These are phyloP conservation scores for Pseudochirops corinnae DNA, from an alignment of 2,797 vertebrate genomes.

Conservation along the genomic window DNA sequence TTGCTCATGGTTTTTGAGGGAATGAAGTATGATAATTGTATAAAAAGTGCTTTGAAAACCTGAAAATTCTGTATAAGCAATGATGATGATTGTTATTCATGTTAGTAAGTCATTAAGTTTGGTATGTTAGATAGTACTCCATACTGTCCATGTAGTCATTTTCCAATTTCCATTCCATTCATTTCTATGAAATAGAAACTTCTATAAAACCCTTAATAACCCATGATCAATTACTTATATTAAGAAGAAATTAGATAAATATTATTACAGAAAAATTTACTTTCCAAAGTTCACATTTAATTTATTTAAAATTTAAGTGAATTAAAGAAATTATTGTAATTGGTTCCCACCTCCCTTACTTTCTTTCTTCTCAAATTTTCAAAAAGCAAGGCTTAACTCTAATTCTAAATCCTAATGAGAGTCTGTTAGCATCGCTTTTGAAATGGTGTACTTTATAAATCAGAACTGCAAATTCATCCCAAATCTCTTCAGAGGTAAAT, in stretches of 20 bases:
- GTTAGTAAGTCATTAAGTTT: neutral
- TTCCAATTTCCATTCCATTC: slow-evolving; percentile 8
- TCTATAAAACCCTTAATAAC: slow-evolving; percentile 22
- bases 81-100: neutral
- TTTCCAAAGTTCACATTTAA: slow-evolving; percentile 22
- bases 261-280: neutral
- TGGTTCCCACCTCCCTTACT: slow-evolving; percentile 25
- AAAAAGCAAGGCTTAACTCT: slow-evolving; percentile 3
- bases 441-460: slow-evolving; percentile 54
- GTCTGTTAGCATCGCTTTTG: slow-evolving; percentile 49
- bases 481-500: neutral
- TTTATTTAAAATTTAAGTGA: slow-evolving; percentile 46
- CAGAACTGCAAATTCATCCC: slow-evolving; percentile 24
- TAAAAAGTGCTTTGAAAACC: neutral
- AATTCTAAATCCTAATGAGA: slow-evolving; percentile 63
- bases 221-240: slow-evolving; percentile 22
- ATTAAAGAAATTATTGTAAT: slow-evolving; percentile 48
- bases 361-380: neutral
- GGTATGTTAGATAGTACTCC: slow-evolving; percentile 39
- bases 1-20: neutral
- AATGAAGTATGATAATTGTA: neutral
- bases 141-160: neutral
- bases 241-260: slow-evolving; percentile 38
- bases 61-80: neutral
- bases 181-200: slow-evolving; percentile 15